Base-by-base conservation (phyloP, 2,888 invertebrate species). In the Escarpia spicata region DNA sequence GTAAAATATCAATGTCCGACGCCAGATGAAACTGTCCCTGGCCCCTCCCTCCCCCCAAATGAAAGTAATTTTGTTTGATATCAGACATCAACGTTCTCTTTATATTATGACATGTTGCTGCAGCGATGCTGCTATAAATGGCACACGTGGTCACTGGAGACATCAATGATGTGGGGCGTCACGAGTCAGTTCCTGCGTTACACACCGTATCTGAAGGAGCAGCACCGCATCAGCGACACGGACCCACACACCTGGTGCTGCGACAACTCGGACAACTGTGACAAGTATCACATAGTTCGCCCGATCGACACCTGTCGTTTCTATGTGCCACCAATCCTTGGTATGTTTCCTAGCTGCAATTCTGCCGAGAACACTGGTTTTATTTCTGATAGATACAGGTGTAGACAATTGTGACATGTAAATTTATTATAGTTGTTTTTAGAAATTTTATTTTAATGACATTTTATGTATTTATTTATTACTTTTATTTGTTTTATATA, bases 161-260 rank as follows among this genome's bases (percentile, higher is more conserved):
- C 91, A 3, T 91, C 91, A 37, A 10, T 12, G 12, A 43, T 52
- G 43, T 37, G 44, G 44, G 37, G 37, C 45, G 52, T 15, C 19
- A 91, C 91, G 37, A 91, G 91, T n/a, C 91, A 91, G n/a, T 91
- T 44, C n/a, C 44, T 91, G 15, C 44, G 52, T 2, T 91, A 91
- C 58, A 31, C n/a, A 15, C 43, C 43, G 2, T 3, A 3, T 26
- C 58, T 3, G 6, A 10, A 45, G 52, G n/a, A 91, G 15, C 91
- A 91, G 52, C 91, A 91, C 45, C 91, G 45, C 26, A 43, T 52
- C 44, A 52, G 45, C 12, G 91, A 91, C 58, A 44, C n/a, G 43
- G 52, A 45, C 52, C 44, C 91, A 37, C 44, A 45, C 37, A 52
- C 37, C 45, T 91, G 91, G 91, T 91, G 91, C n/a, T 91, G 91